Percentiles rank a stretch among this genome's conserved stretches.
Evolutionary conservation across 2,888 invertebrate genomes (phyloP).

Genomic region (Protula sp.): DNA sequence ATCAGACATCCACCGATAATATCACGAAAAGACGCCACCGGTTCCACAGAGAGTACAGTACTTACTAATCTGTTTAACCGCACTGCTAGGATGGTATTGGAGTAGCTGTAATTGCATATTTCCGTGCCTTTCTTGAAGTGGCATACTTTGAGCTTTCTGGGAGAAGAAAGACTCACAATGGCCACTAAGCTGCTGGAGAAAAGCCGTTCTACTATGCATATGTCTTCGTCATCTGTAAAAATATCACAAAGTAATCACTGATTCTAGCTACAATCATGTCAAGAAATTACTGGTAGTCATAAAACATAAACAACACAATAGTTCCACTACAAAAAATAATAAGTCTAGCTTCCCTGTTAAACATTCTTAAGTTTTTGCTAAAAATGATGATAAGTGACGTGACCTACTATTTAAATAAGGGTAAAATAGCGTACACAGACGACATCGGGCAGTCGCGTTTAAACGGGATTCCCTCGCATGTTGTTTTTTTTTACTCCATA

Average conservation of each 20-base stretch:
- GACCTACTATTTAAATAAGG: too few relatives aligned
- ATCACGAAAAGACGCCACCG: too few relatives aligned
- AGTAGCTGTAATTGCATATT: slow-evolving; percentile 93
- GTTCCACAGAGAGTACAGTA: too few relatives aligned
- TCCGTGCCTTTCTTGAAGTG: slow-evolving; percentile 97
- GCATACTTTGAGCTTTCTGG: slow-evolving; percentile 87
- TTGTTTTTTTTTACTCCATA: too few relatives aligned
- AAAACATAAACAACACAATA: background rate
- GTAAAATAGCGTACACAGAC: too few relatives aligned
- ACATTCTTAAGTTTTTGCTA: too few relatives aligned
- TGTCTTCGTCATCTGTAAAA: slow-evolving; percentile 53
- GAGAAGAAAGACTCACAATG: slow-evolving; percentile 84
- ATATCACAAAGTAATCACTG: background rate
- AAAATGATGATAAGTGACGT: too few relatives aligned
- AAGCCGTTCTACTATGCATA: slow-evolving; percentile 87
- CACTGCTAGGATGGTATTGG: slow-evolving; percentile 91
- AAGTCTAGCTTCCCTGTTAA: too few relatives aligned
- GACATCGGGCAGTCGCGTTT: too few relatives aligned
- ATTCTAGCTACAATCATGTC: background rate
- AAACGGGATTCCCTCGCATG: too few relatives aligned
- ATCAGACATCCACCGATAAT: too few relatives aligned
- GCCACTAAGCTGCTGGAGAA: slow-evolving; percentile 97
- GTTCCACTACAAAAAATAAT: too few relatives aligned
- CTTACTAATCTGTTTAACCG: slow-evolving; percentile 87
- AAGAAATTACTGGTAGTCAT: background rate